These are phyloP conservation scores for Prunella strophiata DNA, from an alignment of 2,797 vertebrate species.

Conservation along the genomic window DNA sequence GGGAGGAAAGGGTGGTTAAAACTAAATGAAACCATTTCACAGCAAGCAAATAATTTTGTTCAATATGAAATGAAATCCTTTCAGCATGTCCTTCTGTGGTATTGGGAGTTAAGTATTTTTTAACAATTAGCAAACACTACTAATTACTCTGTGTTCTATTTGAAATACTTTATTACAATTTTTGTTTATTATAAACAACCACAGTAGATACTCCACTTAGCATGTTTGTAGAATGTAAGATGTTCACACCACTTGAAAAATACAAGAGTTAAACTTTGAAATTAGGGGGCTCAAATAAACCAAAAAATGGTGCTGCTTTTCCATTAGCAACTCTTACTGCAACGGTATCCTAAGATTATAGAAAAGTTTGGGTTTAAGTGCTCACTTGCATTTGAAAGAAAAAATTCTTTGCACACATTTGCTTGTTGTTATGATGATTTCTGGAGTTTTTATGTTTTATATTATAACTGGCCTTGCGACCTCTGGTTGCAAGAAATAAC, in stretches of 20 bases:
- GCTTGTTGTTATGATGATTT: neutral
- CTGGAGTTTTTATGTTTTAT: neutral
- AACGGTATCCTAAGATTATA: neutral
- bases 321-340: neutral
- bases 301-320: neutral
- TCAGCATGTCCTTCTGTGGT: neutral
- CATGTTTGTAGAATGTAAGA: neutral
- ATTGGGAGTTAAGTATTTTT: constrained; percentile 27
- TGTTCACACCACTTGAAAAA: constrained; percentile 1
- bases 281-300: neutral
- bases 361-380: neutral
- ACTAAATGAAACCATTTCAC: neutral
- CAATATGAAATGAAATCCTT: constrained; percentile 13
- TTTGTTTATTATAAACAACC: neutral
- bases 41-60: constrained; percentile 21
- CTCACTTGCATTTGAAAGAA: neutral
- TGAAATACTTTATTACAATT: constrained; percentile 27
- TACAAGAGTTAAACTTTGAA: neutral
- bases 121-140: constrained; percentile 13
- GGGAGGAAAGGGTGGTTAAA: neutral
- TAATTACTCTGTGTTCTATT: constrained; percentile 30
- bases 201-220: neutral
- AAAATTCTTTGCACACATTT: neutral
- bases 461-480: neutral
- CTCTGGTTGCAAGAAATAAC: neutral